These are phyloP conservation scores for Planiliza haematocheilus DNA, from an alignment of 2,113 vertebrate genomes.

Conservation along the genomic window DNA sequence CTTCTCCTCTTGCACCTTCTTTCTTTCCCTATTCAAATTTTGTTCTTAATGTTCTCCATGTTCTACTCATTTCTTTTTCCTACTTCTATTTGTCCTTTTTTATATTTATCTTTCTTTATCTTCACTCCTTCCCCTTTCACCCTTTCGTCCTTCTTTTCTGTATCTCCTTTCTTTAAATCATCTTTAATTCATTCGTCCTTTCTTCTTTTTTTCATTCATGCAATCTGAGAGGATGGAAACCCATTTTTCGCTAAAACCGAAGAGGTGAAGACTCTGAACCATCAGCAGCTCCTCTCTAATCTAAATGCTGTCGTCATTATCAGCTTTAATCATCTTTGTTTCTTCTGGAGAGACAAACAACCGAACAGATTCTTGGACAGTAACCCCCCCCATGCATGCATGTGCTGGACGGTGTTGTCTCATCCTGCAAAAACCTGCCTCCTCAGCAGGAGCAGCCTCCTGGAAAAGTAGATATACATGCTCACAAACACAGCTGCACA, in stretches of 20 bases:
- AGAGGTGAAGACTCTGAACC: too few species aligned
- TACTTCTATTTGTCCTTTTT: not conserved
- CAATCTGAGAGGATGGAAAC: too few species aligned
- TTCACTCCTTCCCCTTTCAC: too few species aligned
- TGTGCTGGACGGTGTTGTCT: constrained; percentile 35
- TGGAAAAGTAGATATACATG: constrained; percentile 32
- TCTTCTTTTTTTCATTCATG: too few species aligned
- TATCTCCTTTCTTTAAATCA: not conserved
- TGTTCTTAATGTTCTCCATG: not conserved
- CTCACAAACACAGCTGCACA: constrained; percentile 41
- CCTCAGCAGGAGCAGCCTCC: constrained; percentile 59
- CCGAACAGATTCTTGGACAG: constrained; percentile 8
- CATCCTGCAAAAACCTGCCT: constrained; percentile 52
- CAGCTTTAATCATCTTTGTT: constrained; percentile 29
- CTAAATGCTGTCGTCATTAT: not conserved
- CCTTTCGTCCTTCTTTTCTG: not conserved
- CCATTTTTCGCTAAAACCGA: too few species aligned
- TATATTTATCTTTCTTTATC: too few species aligned
- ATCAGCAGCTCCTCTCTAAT: not conserved
- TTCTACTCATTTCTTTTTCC: not conserved
- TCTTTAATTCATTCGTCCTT: not conserved
- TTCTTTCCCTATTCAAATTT: too few species aligned
- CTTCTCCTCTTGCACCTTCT: too few species aligned
- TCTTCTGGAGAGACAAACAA: constrained; percentile 12
- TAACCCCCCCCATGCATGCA: constrained; percentile 20